These are phyloP conservation scores for Falco punctatus DNA, from an alignment of 2,113 vertebrate genomes.

Conservation along the genomic window DNA sequence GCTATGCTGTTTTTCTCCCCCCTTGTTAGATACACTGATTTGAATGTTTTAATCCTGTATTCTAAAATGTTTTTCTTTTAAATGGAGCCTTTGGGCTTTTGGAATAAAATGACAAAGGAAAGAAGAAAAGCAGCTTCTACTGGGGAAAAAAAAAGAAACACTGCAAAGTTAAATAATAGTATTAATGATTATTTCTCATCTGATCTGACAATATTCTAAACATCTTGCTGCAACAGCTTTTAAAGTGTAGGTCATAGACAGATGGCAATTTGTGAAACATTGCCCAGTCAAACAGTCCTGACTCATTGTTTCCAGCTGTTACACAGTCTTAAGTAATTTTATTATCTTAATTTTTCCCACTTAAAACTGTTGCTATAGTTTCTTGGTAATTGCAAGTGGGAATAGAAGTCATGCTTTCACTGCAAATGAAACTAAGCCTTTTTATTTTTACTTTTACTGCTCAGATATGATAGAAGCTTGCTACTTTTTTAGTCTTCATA, in stretches of 20 bases:
- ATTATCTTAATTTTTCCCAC: conserved; percentile 11
- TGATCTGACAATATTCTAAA: neutral
- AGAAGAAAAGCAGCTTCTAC: neutral
- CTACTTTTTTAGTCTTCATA: neutral
- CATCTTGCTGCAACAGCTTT: neutral
- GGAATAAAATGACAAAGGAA: neutral
- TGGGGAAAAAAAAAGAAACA: neutral
- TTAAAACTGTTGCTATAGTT: conserved; percentile 31
- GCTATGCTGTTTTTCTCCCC: accelerated
- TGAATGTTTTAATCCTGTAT: neutral
- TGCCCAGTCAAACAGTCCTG: neutral
- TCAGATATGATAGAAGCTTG: neutral
- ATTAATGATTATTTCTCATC: neutral
- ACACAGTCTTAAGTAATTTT: neutral
- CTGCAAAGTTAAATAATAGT: neutral
- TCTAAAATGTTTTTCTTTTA: neutral
- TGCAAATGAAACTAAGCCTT: neutral
- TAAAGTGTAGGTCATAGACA: neutral
- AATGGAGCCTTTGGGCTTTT: neutral
- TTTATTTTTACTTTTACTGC: neutral
- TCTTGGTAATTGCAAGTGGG: neutral
- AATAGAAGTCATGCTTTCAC: neutral
- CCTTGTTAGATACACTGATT: neutral
- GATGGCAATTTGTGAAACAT: neutral
- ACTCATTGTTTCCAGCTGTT: conserved; percentile 29